Evolutionary conservation across 2,113 vertebrate species (phyloP).

Genomic region (Oriolus oriolus): DNA sequence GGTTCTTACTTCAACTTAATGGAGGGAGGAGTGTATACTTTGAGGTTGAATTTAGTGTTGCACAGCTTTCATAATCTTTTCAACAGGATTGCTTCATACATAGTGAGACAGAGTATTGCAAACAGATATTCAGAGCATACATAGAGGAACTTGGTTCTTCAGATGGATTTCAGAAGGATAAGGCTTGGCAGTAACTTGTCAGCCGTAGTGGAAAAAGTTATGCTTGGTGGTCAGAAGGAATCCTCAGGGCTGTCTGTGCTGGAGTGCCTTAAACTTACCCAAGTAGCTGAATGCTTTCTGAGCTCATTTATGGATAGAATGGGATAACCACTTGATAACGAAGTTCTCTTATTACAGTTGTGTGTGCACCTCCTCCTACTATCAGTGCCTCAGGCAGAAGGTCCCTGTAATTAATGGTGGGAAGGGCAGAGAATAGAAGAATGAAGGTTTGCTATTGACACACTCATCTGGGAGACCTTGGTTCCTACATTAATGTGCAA

Average conservation of each 20-base stretch:
- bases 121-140: not conserved
- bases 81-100: not conserved
- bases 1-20: not conserved
- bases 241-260: not conserved
- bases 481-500: not conserved
- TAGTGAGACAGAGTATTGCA: not conserved
- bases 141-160: not conserved
- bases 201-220: not conserved
- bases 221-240: not conserved
- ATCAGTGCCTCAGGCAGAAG: not conserved
- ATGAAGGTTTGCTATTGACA: accelerated
- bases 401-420: not conserved
- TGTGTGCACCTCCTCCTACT: not conserved
- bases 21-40: not conserved
- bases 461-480: not conserved
- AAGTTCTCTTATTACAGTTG: not conserved
- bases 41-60: not conserved
- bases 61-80: not conserved
- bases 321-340: not conserved
- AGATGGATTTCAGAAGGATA: not conserved
- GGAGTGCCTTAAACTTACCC: not conserved
- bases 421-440: not conserved
- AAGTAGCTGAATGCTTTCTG: not conserved
- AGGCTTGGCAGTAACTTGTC: not conserved
- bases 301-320: not conserved